A percentile compares a stretch with the other conserved stretches of the same genome.
phyloP scores from a whole-genome alignment of 1,140 invertebrate genomes.

The Odontomachus brunneus region DNA sequence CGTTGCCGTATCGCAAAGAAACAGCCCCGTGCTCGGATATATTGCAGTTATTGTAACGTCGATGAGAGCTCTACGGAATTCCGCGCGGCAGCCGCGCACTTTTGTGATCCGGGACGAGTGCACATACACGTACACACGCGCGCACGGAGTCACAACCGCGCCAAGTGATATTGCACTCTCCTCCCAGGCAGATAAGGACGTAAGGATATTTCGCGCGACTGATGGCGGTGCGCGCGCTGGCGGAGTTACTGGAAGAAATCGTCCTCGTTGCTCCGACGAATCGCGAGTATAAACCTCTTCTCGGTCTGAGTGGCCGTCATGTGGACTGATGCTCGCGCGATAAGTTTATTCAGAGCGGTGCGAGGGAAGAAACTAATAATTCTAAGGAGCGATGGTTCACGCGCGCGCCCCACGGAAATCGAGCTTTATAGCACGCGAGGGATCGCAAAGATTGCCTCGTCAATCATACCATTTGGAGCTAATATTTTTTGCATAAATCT shows the following conservation, averaged over 20 bases:
- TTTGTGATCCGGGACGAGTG: conserved; percentile 56
- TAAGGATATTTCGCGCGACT: conserved; percentile 61
- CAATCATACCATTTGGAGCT: too few species aligned
- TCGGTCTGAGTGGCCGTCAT: conserved; percentile 4
- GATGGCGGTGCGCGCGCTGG: conserved; percentile 3
- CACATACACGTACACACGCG: conserved; percentile 12
- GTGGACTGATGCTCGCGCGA: conserved; percentile 19
- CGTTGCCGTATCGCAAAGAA: conserved; percentile 70
- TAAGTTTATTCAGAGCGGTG: conserved; percentile 3
- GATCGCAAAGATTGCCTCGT: too few species aligned
- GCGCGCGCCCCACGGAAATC: not conserved
- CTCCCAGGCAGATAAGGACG: conserved; percentile 65
- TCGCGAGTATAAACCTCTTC: conserved; percentile 52
- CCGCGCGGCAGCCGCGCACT: conserved; percentile 62
- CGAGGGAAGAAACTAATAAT: conserved; percentile 12
- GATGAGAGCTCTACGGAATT: conserved; percentile 77
- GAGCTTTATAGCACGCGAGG: not conserved
- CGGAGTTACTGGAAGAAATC: conserved; percentile 51
- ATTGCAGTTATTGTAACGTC: conserved; percentile 80
- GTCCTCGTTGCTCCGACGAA: conserved; percentile 48
- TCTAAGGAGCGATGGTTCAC: not conserved
- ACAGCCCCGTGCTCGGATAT: conserved; percentile 71
- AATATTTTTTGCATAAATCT: not conserved
- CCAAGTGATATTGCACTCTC: conserved; percentile 55
- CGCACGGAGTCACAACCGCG: conserved; percentile 26